These are phyloP conservation scores for Steromphala cineraria DNA, from an alignment of 2,888 invertebrate genomes.

Conservation along the genomic window DNA sequence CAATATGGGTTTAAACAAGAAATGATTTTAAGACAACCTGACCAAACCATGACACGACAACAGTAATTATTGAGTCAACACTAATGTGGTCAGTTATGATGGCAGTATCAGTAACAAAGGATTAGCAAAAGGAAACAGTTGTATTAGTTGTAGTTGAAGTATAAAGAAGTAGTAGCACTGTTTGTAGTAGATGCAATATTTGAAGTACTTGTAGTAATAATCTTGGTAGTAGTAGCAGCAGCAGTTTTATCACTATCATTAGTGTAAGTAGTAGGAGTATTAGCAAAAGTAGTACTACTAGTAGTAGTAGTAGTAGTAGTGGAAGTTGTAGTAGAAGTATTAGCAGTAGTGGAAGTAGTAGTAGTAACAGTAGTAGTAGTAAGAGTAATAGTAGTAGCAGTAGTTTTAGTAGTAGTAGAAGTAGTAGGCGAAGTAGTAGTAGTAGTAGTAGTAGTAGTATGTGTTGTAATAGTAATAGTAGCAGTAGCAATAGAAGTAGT, in stretches of 20 bases:
- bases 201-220: neutral
- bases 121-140: neutral
- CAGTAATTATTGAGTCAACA: too few relatives aligned
- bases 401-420: too few relatives aligned
- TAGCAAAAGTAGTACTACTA: neutral
- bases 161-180: neutral
- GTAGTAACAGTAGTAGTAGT: too few relatives aligned
- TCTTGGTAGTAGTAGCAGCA: neutral
- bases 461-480: conserved; percentile 46
- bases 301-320: neutral
- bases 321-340: conserved; percentile 27
- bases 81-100: too few relatives aligned
- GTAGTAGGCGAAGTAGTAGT: too few relatives aligned
- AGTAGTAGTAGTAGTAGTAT: conserved; percentile 42
- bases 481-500: conserved; percentile 41
- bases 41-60: too few relatives aligned
- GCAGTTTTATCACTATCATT: neutral
- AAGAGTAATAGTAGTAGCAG: too few relatives aligned
- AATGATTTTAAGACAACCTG: too few relatives aligned
- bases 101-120: too few relatives aligned
- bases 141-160: neutral
- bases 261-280: neutral
- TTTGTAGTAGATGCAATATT: neutral
- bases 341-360: too few relatives aligned
- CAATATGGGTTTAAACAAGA: too few relatives aligned